These are phyloP conservation scores for Pseudachorutes palmiensis DNA, from an alignment of 1,140 invertebrate genomes.

Conservation along the genomic window DNA sequence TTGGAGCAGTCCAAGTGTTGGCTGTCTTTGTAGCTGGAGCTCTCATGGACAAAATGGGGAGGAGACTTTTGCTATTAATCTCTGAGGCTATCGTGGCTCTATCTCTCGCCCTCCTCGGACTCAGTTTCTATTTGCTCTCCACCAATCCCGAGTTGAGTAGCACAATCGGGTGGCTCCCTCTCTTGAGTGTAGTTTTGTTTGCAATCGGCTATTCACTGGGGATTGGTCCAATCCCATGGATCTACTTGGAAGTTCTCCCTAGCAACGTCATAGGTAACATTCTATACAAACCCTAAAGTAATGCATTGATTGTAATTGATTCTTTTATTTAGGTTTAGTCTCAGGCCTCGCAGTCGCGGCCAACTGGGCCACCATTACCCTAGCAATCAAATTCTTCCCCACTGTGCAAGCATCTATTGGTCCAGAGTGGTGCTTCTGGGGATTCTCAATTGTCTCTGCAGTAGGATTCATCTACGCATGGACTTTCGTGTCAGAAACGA, in stretches of 20 bases:
- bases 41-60: not conserved
- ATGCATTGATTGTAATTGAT: not conserved
- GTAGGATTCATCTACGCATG: too few species aligned
- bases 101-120: not conserved
- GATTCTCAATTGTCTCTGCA: not conserved
- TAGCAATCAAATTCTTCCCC: not conserved
- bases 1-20: not conserved
- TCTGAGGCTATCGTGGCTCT: not conserved
- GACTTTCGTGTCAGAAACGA: too few species aligned
- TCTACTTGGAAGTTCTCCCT: not conserved
- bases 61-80: not conserved
- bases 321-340: not conserved
- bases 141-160: not conserved
- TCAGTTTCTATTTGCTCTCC: not conserved
- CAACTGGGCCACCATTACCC: not conserved
- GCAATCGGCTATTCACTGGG: not conserved
- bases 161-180: not conserved
- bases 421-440: not conserved
- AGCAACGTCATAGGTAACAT: not conserved
- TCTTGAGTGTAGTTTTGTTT: not conserved
- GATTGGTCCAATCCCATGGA: not conserved
- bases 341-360: not conserved
- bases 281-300: not conserved
- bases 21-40: not conserved
- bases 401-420: not conserved